phyloP scores from a whole-genome alignment of 2,888 invertebrate genomes.

The Agriopis leucophaearia region DNA sequence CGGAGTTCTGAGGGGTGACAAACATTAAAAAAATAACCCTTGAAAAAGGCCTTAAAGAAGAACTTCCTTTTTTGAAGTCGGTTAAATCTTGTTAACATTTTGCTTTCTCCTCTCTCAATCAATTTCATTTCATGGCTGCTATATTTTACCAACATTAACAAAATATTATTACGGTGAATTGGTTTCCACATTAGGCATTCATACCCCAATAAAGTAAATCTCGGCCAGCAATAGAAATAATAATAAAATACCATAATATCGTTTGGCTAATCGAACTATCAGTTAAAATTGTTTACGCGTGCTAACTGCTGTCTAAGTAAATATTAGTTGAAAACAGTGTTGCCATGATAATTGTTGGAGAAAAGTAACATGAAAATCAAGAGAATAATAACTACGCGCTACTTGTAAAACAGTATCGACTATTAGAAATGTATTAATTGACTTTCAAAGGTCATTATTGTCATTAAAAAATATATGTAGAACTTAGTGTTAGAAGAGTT shows the following conservation, averaged over 20 bases:
- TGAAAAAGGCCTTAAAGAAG: too few species aligned
- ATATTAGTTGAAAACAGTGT: slow-evolving; percentile 31
- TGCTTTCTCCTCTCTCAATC: slow-evolving; percentile 3
- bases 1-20: too few species aligned
- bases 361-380: background rate
- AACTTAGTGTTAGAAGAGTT: too few species aligned
- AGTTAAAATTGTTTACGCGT: slow-evolving; percentile 32
- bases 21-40: too few species aligned
- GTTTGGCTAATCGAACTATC: slow-evolving; percentile 32
- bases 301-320: slow-evolving; percentile 37
- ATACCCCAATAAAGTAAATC: slow-evolving; percentile 28
- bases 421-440: too few species aligned
- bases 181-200: slow-evolving; percentile 30
- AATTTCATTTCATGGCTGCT: slow-evolving; percentile 5
- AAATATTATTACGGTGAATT: slow-evolving; percentile 17
- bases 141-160: slow-evolving; percentile 20
- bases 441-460: too few species aligned
- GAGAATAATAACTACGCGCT: too few species aligned
- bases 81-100: background rate
- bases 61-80: too few species aligned
- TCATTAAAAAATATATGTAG: too few species aligned
- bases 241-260: slow-evolving; percentile 30
- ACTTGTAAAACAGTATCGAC: too few species aligned
- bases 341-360: background rate
- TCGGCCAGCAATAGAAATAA: slow-evolving; percentile 28